Conservation (phyloP, 2,797 vertebrate species). For the Coluber constrictor region DNA sequence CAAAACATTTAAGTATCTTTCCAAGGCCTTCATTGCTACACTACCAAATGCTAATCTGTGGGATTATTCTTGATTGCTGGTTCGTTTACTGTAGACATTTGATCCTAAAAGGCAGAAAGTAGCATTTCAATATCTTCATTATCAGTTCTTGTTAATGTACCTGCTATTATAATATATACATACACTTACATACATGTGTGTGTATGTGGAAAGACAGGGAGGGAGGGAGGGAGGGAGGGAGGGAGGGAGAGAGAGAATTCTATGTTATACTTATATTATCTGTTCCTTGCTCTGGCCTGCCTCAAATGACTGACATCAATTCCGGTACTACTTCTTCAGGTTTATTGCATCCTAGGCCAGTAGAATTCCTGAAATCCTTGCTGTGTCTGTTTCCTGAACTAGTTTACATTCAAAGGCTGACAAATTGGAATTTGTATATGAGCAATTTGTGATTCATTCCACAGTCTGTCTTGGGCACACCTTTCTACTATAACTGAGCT, state of each 20-base stretch:
- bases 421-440: background rate
- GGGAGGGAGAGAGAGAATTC: background rate
- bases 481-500: background rate
- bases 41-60: background rate
- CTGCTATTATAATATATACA: background rate
- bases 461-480: background rate
- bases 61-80: background rate
- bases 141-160: background rate
- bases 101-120: background rate
- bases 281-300: background rate
- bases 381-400: background rate
- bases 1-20: background rate
- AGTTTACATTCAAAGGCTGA: background rate
- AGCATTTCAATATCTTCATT: background rate
- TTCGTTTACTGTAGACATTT: background rate
- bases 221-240: too few relatives aligned
- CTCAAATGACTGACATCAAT: background rate
- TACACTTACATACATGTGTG: too few relatives aligned
- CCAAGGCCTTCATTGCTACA: background rate
- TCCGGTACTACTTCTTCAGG: too few relatives aligned
- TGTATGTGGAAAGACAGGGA: too few relatives aligned
- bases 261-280: background rate
- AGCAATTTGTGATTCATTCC: background rate
- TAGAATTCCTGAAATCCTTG: background rate
- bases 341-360: background rate